These are phyloP conservation scores for Zaprionus bogoriensis DNA, from an alignment of 2,888 invertebrate genomes.

Conservation along the genomic window DNA sequence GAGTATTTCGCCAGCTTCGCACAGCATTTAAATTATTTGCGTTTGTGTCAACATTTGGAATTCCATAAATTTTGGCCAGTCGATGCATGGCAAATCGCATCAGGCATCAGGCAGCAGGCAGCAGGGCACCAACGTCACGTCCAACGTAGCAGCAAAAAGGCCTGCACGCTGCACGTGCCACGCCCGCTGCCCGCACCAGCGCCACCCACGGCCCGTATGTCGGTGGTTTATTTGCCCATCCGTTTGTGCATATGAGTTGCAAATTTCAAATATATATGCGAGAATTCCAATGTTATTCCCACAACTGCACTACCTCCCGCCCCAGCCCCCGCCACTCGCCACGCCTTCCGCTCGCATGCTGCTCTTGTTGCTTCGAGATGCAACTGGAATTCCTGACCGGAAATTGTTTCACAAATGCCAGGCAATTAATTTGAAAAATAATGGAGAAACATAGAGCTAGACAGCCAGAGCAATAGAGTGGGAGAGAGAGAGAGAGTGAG, in stretches of 20 bases:
- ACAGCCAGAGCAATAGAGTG: neutral
- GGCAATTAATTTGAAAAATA: slow-evolving; percentile 69
- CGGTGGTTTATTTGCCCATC: slow-evolving; percentile 31
- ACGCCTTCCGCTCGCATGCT: neutral
- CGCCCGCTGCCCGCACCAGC: neutral
- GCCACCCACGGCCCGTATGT: neutral
- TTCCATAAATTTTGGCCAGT: slow-evolving; percentile 66
- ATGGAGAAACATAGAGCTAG: slow-evolving; percentile 23
- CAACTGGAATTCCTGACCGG: slow-evolving; percentile 69
- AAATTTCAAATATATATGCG: slow-evolving; percentile 47
- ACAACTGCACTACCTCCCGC: neutral
- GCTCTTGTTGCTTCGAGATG: slow-evolving; percentile 41
- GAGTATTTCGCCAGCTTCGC: slow-evolving; percentile 48
- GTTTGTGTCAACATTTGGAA: slow-evolving; percentile 70
- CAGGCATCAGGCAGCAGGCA: too few relatives aligned
- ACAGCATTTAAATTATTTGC: slow-evolving; percentile 70
- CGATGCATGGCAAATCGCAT: slow-evolving; percentile 48
- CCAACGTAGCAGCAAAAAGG: slow-evolving; percentile 24
- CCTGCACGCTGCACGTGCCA: neutral
- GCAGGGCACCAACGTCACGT: slow-evolving; percentile 23
- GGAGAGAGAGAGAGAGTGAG: slow-evolving; percentile 7
- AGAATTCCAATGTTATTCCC: slow-evolving; percentile 36
- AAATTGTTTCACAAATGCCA: slow-evolving; percentile 72
- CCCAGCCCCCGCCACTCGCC: neutral
- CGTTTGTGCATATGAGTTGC: slow-evolving; percentile 31